Evolutionary conservation across 2,797 vertebrate species (phyloP).

Genomic region (Liasis olivaceus): DNA sequence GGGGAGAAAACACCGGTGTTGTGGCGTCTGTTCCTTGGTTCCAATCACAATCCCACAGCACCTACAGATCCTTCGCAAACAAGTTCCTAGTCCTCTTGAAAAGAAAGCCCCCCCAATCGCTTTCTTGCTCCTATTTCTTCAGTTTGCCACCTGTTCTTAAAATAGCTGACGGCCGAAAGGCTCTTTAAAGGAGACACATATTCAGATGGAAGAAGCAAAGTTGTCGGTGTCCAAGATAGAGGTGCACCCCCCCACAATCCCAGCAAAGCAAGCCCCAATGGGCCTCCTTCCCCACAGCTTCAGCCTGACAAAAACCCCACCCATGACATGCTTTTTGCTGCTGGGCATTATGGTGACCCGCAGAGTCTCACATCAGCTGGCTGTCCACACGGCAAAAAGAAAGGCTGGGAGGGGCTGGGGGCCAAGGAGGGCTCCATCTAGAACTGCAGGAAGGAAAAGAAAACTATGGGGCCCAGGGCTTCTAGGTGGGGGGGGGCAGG

Average conservation of each 20-base stretch:
- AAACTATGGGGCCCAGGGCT: not conserved
- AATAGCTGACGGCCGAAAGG: not conserved
- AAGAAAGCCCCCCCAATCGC: too few species aligned
- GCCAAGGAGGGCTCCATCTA: not conserved
- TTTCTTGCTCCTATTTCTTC: not conserved
- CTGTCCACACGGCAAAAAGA: not conserved
- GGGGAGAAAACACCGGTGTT: fast-evolving
- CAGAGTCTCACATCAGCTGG: slow-evolving; percentile 9
- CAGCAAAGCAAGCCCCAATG: not conserved
- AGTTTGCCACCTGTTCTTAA: not conserved
- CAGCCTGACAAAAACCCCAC: not conserved
- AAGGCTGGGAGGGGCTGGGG: slow-evolving; percentile 4
- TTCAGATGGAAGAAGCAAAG: not conserved
- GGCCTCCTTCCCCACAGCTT: not conserved
- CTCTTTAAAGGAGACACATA: not conserved
- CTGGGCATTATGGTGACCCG: not conserved
- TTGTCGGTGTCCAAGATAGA: not conserved
- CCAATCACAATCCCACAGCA: not conserved
- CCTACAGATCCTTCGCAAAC: not conserved
- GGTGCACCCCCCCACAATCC: not conserved
- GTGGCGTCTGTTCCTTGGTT: not conserved
- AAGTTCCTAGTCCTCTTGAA: not conserved
- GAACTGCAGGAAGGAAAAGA: slow-evolving; percentile 20
- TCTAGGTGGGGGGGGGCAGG: not conserved
- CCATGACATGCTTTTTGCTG: not conserved